Evolutionary conservation across 2,113 vertebrate genomes (phyloP).

Genomic region (Cololabis saira): DNA sequence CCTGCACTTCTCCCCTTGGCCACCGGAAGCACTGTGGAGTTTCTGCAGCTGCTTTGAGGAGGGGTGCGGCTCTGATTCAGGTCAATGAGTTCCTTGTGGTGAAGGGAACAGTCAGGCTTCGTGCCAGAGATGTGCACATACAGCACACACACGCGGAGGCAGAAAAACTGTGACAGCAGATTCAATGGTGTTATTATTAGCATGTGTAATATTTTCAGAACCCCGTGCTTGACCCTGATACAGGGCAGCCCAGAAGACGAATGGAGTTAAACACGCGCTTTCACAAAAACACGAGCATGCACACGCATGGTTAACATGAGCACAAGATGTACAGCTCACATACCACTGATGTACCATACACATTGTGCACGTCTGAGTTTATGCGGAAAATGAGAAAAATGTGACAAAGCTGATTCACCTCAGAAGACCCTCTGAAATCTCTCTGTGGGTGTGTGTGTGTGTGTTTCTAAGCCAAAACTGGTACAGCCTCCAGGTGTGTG

Average conservation of each 20-base stretch:
- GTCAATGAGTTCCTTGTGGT: conserved; percentile 86
- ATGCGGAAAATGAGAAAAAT: conserved; percentile 20
- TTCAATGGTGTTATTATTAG: conserved; percentile 59
- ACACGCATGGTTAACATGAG: background rate
- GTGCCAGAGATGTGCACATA: conserved; percentile 72
- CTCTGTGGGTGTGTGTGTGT: too few species aligned
- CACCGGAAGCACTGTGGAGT: conserved; percentile 84
- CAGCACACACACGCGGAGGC: conserved; percentile 13
- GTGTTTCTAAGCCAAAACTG: background rate
- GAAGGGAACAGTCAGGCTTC: conserved; percentile 82
- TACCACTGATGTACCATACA: conserved; percentile 31
- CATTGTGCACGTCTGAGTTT: conserved; percentile 25
- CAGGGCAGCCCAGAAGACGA: conserved; percentile 6
- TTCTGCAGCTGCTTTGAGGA: conserved; percentile 69
- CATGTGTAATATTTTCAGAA: conserved; percentile 37
- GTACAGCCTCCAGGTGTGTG: background rate
- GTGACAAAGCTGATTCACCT: conserved; percentile 32
- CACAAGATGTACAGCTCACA: conserved; percentile 10
- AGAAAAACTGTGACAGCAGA: conserved; percentile 34
- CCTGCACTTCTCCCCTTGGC: conserved; percentile 46
- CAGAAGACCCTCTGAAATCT: background rate
- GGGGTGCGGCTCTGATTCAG: conserved; percentile 86
- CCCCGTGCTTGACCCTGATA: conserved; percentile 21
- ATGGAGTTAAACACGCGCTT: conserved; percentile 9
- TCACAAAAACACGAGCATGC: background rate